Evolutionary conservation across 2,888 invertebrate genomes (phyloP).

Genomic region (Smittia sp.): DNA sequence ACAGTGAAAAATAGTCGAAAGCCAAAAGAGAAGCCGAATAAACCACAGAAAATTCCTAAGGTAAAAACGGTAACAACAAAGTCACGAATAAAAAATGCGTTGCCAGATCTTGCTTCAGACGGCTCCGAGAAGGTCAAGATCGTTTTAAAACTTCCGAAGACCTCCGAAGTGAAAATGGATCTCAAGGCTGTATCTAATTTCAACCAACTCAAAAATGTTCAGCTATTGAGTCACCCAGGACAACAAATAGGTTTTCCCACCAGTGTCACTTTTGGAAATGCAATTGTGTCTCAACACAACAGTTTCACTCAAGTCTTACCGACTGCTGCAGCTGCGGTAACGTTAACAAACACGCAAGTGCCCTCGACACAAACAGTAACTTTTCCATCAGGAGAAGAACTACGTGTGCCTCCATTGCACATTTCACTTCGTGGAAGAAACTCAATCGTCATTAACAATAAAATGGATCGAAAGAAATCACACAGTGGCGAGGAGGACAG

Average conservation of each 20-base stretch:
- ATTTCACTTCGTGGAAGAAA: constrained; percentile 82
- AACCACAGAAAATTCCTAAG: constrained; percentile 24
- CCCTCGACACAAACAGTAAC: constrained; percentile 41
- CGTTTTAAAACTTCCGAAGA: constrained; percentile 28
- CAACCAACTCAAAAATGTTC: constrained; percentile 18
- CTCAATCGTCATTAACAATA: constrained; percentile 78
- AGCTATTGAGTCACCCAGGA: not conserved
- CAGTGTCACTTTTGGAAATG: not conserved
- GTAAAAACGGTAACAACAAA: constrained; percentile 12
- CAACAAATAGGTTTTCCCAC: not conserved
- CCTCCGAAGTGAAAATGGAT: constrained; percentile 24
- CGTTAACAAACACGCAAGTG: not conserved
- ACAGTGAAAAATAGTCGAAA: constrained; percentile 10
- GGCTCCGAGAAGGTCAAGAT: constrained; percentile 37
- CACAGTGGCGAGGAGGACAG: constrained; percentile 57
- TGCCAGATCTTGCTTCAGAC: not conserved
- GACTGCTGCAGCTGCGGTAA: not conserved
- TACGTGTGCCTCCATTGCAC: constrained; percentile 82
- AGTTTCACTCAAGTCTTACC: constrained; percentile 36
- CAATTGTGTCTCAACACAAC: constrained; percentile 1
- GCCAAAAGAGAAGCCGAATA: constrained; percentile 38
- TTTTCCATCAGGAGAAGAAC: constrained; percentile 59
- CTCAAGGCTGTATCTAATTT: constrained; percentile 32
- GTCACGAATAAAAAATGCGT: not conserved
- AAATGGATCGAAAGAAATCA: constrained; percentile 64